phyloP scores from a whole-genome alignment of 2,113 vertebrate genomes.

The Struthidea cinerea region DNA sequence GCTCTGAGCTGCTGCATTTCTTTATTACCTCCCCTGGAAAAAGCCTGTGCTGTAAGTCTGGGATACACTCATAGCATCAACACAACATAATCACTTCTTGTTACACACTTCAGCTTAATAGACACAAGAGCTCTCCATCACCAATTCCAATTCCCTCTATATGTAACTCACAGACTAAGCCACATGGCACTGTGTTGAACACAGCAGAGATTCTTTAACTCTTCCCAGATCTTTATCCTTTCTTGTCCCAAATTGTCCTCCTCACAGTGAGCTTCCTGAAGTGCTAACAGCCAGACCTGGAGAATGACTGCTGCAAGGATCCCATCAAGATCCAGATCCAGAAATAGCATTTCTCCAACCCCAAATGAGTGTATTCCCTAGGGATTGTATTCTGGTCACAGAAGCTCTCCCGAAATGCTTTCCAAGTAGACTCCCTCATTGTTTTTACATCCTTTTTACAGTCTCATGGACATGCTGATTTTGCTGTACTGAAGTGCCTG shows the following conservation, averaged over 20 bases:
- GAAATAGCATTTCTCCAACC: not conserved
- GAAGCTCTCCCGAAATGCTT: fast-evolving
- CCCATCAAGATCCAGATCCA: not conserved
- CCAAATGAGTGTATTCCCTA: not conserved
- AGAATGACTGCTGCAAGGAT: not conserved
- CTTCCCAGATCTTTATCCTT: not conserved
- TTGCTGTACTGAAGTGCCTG: not conserved
- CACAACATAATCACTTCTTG: not conserved
- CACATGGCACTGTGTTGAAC: not conserved
- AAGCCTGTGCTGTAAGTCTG: not conserved
- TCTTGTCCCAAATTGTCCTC: not conserved
- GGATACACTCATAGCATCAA: not conserved
- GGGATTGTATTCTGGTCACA: not conserved
- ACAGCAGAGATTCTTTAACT: not conserved
- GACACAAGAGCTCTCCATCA: not conserved
- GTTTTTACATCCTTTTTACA: not conserved
- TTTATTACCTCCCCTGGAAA: not conserved
- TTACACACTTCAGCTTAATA: not conserved
- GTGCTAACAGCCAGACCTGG: not conserved
- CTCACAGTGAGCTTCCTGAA: not conserved
- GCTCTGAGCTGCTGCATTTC: not conserved
- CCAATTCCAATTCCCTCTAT: not conserved
- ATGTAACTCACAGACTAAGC: not conserved
- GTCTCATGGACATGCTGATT: not conserved
- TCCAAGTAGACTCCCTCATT: not conserved